Conservation (phyloP, 2,888 invertebrate species). For the Pegoplata infirma region DNA sequence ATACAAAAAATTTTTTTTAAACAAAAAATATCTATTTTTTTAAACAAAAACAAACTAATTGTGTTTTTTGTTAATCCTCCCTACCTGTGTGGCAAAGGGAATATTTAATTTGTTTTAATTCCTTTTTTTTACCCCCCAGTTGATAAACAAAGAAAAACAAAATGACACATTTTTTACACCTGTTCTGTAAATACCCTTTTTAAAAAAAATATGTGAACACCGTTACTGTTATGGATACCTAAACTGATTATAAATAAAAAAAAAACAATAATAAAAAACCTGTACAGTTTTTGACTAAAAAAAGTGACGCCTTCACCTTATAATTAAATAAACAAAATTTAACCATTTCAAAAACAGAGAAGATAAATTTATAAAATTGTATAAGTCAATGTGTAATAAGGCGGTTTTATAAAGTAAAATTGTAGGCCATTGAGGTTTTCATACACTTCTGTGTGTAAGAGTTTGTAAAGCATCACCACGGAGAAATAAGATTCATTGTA, state of each 20-base stretch:
- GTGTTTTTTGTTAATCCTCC: constrained; percentile 47
- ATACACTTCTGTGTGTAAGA: too few relatives aligned
- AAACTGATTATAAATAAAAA: too few relatives aligned
- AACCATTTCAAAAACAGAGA: constrained; percentile 7
- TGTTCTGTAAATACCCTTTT: constrained; percentile 55
- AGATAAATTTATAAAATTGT: constrained; percentile 21
- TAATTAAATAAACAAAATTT: not conserved
- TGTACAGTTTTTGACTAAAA: constrained; percentile 58
- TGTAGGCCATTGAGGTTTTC: too few relatives aligned
- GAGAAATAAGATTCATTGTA: too few relatives aligned
- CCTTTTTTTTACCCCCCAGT: not conserved
- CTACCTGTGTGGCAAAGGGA: constrained; percentile 6
- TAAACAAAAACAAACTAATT: constrained; percentile 32
- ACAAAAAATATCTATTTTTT: too few relatives aligned
- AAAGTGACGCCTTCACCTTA: constrained; percentile 30
- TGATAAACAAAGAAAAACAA: constrained; percentile 38
- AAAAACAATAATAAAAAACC: constrained; percentile 6
- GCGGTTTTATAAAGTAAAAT: too few relatives aligned
- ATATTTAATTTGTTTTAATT: constrained; percentile 1
- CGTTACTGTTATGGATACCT: constrained; percentile 22
- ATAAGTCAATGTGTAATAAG: too few relatives aligned
- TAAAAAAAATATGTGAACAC: constrained; percentile 38
- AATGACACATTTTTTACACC: constrained; percentile 51
- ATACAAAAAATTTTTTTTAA: not conserved
- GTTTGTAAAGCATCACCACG: too few relatives aligned